Percentiles rank a stretch among this genome's conserved stretches.
These are phyloP conservation scores for Austrolebias charrua DNA, from an alignment of 2,797 vertebrate species.

Conservation along the genomic window DNA sequence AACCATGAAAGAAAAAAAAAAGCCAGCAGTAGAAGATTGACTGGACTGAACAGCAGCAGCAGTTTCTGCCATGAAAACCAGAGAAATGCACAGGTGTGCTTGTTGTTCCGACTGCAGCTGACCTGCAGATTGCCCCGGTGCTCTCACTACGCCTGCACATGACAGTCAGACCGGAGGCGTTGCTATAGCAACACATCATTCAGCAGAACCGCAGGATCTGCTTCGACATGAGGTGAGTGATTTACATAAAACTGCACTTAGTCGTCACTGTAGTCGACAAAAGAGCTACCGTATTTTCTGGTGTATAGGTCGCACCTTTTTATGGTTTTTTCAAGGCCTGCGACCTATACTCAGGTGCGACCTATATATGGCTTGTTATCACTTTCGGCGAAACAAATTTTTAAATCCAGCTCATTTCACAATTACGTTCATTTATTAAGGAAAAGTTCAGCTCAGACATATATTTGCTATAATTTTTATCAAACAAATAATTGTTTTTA, in stretches of 20 bases:
- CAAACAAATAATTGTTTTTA: too few species aligned
- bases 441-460: too few species aligned
- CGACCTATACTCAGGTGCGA: too few species aligned
- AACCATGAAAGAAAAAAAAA: conserved; percentile 1
- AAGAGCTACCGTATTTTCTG: too few species aligned
- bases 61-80: not conserved
- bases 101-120: conserved; percentile 26
- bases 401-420: too few species aligned
- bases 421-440: too few species aligned
- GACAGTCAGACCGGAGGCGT: conserved; percentile 43
- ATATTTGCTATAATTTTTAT: too few species aligned
- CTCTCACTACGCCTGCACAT: conserved; percentile 40
- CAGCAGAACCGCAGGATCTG: conserved; percentile 23
- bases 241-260: conserved; percentile 16
- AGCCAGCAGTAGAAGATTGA: conserved; percentile 33
- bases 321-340: too few species aligned
- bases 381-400: too few species aligned
- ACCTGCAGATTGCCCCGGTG: conserved; percentile 12
- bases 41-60: conserved; percentile 7
- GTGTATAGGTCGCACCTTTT: too few species aligned
- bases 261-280: not conserved
- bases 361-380: too few species aligned
- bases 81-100: conserved; percentile 12
- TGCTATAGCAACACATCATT: conserved; percentile 65
- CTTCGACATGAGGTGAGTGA: conserved; percentile 36